Evolutionary conservation across 2,797 vertebrate genomes (phyloP).

Genomic region (Sylvilagus floridanus): DNA sequence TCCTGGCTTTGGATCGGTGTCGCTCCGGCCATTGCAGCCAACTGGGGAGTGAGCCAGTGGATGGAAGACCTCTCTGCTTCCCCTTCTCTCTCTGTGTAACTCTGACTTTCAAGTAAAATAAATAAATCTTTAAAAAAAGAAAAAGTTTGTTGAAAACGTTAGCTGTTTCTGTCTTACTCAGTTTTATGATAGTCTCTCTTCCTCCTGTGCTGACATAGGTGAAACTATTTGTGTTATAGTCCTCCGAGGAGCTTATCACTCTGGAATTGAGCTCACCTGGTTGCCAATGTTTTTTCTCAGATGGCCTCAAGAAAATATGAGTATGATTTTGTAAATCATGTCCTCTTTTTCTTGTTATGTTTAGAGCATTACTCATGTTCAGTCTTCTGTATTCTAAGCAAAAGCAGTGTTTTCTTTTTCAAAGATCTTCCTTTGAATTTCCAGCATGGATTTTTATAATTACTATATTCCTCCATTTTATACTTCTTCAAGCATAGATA

Average conservation of each 20-base stretch:
- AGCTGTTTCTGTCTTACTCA: background rate
- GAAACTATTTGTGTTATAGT: background rate
- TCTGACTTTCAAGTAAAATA: too few relatives aligned
- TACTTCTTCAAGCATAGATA: too few relatives aligned
- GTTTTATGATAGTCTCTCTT: background rate
- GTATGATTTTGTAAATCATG: background rate
- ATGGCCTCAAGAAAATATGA: background rate
- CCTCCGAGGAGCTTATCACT: background rate
- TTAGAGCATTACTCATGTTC: background rate
- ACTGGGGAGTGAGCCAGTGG: too few relatives aligned
- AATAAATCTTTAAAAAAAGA: too few relatives aligned
- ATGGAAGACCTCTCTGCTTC: too few relatives aligned
- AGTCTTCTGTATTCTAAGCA: background rate
- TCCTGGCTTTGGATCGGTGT: too few relatives aligned
- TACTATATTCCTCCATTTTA: background rate
- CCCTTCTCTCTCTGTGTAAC: too few relatives aligned
- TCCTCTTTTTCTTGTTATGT: background rate
- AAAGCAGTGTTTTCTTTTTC: background rate
- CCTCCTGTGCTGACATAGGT: background rate
- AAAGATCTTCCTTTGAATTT: background rate
- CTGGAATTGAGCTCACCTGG: background rate
- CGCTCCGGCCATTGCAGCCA: too few relatives aligned
- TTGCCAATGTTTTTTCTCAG: background rate
- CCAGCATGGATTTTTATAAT: background rate
- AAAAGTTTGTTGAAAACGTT: background rate